phyloP scores from a whole-genome alignment of 2,797 vertebrate species.

The Alca torda region DNA sequence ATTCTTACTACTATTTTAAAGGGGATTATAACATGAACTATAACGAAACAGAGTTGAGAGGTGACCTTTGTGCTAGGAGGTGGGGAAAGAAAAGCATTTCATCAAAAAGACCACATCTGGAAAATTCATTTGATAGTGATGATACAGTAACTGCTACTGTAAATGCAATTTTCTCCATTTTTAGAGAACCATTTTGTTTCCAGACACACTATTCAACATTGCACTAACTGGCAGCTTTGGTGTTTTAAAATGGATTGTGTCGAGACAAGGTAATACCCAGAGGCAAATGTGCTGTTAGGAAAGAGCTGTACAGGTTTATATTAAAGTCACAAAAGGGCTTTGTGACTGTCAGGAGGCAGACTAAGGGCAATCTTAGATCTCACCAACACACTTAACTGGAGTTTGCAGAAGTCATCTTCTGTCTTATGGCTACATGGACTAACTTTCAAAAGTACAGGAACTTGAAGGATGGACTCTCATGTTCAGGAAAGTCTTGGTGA shows the following conservation, averaged over 20 bases:
- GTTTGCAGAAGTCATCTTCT: background rate
- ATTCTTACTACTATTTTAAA: background rate
- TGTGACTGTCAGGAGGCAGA: constrained; percentile 13
- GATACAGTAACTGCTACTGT: background rate
- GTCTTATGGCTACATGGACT: background rate
- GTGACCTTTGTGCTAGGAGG: background rate
- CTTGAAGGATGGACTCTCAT: background rate
- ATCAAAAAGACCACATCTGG: background rate
- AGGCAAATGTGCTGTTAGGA: constrained; percentile 48
- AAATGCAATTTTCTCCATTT: constrained; percentile 18
- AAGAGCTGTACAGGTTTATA: constrained; percentile 31
- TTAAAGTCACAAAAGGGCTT: constrained; percentile 2
- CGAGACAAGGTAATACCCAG: constrained; percentile 48
- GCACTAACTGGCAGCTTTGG: background rate
- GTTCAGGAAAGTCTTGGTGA: background rate
- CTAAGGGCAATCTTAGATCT: background rate
- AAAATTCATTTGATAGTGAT: constrained; percentile 3
- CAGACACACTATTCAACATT: constrained; percentile 35
- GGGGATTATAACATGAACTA: background rate
- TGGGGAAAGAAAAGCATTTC: background rate
- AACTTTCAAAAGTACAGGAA: background rate
- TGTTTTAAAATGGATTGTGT: constrained; percentile 58
- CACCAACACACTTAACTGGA: background rate
- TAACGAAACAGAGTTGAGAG: background rate
- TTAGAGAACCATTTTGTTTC: constrained; percentile 20